Base-by-base conservation (phyloP, 2,888 invertebrate genomes). In the Cyclophora albipunctata region DNA sequence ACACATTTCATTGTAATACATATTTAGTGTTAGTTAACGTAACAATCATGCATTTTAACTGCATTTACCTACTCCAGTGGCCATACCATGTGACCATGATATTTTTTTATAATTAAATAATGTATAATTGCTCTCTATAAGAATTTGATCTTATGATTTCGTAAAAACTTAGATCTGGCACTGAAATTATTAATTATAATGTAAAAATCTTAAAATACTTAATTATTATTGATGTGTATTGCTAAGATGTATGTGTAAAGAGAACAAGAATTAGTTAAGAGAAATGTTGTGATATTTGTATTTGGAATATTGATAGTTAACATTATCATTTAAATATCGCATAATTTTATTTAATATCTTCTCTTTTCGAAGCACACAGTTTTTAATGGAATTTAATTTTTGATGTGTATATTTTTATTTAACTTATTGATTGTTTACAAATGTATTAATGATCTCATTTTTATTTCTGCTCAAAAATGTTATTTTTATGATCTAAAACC, bases 241-340 rank as follows among this genome's bases (percentile, higher is more conserved):
- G 66, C 59, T 84, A 81, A 81, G 78, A 72, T 76, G 67, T 82
- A 82, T 81, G 70, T 87, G 82, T 86, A 86, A 85, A 85, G 77
- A 83, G 72, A 77, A 67, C 80, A 81, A 79, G 74, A 72, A 66
- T 65, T 76, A 72, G 60, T 62, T 85, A 86, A 86, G 84, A 73
- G 75, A 83, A 87, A 86, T 87, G 84, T 85, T 86, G 88, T 88
- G 88, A 88, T 88, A 88, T 87, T 88, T 88, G 88, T 88, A 88
- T 84, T 79, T 88, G 88, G 88, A 88, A 88, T 88, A 88, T 85
- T 86, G 69, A 77, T 81, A 79, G 75, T 69, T 75, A 60, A 49
- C 58, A 59, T 62, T 53, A 52, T 55, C 55, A 54, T 52, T 55
- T 57, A 54, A 46, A 54, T 58, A 63, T 47, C 40, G 34, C 57